A percentile compares a stretch with the other conserved stretches of the same genome.
Conservation (phyloP, 2,113 vertebrate species). For the Ibidorhyncha struthersii region DNA sequence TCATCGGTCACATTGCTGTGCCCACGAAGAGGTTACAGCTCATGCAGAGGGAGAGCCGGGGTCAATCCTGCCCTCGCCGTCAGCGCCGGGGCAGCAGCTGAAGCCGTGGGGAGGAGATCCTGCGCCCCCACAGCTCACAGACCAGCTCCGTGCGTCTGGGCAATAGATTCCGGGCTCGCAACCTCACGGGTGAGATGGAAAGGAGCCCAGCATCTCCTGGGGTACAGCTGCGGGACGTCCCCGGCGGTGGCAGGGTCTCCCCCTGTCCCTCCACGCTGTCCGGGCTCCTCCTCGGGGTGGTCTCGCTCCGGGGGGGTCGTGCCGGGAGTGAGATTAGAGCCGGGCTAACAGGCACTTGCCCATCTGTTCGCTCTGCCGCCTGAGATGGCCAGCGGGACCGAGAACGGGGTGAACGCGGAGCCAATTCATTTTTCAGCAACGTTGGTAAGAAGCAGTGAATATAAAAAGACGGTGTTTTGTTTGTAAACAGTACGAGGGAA, state of each 20-base stretch:
- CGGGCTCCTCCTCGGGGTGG: accelerated
- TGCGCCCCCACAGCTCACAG: neutral
- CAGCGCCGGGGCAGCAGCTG: neutral
- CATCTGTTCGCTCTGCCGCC: neutral
- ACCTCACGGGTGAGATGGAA: neutral
- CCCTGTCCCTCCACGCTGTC: neutral
- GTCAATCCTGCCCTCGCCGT: neutral
- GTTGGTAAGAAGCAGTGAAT: neutral
- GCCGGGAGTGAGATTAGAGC: neutral
- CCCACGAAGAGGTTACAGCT: neutral
- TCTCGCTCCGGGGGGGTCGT: neutral
- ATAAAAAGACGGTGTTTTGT: accelerated
- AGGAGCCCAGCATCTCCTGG: neutral
- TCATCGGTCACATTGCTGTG: neutral
- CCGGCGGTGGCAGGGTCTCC: neutral
- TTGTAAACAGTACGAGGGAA: neutral
- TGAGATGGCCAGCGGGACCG: neutral
- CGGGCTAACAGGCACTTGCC: neutral
- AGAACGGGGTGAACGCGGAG: neutral
- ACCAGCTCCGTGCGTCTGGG: neutral
- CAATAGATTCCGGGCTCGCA: accelerated
- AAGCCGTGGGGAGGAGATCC: neutral
- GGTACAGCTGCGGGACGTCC: neutral
- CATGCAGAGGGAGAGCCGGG: accelerated
- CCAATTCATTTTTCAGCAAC: neutral